A percentile compares a stretch with the other conserved stretches of the same genome.
These are phyloP conservation scores for Chroicocephalus ridibundus DNA, from an alignment of 2,113 vertebrate species.

Conservation along the genomic window DNA sequence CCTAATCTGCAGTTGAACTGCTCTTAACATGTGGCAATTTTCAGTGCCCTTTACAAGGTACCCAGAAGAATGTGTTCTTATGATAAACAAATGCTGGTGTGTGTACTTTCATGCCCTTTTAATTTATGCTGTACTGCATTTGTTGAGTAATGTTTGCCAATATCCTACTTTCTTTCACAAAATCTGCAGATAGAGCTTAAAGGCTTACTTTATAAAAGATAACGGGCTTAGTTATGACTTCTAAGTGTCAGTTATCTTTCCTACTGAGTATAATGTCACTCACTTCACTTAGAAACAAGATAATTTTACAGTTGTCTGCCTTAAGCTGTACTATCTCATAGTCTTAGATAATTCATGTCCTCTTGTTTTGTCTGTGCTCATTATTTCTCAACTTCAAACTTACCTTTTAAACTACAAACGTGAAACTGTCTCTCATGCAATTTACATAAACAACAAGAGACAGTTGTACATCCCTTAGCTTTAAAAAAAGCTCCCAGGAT, in stretches of 20 bases:
- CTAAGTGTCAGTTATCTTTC: not conserved
- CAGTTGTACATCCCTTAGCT: not conserved
- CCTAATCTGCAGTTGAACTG: not conserved
- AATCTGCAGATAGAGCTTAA: not conserved
- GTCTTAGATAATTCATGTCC: constrained; percentile 8
- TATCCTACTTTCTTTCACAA: not conserved
- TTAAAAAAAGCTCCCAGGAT: not conserved
- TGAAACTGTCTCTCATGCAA: not conserved
- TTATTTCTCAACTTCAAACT: constrained; percentile 35
- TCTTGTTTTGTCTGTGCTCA: not conserved
- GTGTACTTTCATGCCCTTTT: not conserved
- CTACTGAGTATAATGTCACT: not conserved
- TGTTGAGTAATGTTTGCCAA: not conserved
- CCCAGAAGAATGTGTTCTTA: not conserved
- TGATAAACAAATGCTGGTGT: not conserved
- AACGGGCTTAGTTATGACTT: not conserved
- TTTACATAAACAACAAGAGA: constrained; percentile 40
- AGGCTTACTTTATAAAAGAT: not conserved
- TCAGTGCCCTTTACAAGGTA: not conserved
- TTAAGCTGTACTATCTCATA: constrained; percentile 42
- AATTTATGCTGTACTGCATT: not conserved
- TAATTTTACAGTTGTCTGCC: constrained; percentile 40
- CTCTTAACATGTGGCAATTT: not conserved
- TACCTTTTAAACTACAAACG: constrained; percentile 7
- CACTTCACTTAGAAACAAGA: constrained; percentile 55